Conservation (phyloP, 2,113 vertebrate genomes). For the Microcebus lehilahytsara region DNA sequence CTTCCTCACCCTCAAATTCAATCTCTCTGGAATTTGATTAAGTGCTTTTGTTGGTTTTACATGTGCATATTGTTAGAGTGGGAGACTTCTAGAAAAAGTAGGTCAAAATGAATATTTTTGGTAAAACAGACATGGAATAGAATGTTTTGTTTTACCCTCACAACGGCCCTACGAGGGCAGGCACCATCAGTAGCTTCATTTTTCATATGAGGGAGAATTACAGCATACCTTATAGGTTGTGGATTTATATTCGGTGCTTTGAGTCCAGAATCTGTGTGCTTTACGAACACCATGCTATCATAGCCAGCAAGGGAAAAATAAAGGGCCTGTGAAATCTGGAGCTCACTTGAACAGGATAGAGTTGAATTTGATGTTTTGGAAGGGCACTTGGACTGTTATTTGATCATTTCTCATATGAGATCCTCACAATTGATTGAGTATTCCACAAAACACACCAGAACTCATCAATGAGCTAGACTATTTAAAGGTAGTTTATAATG, state of each 20-base stretch:
- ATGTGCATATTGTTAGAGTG: not conserved
- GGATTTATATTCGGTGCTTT: not conserved
- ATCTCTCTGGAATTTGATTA: not conserved
- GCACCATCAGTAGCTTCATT: not conserved
- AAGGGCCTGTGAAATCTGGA: not conserved
- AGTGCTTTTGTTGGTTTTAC: not conserved
- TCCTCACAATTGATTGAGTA: not conserved
- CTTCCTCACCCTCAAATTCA: not conserved
- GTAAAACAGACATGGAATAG: not conserved
- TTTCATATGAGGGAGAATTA: not conserved
- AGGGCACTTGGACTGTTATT: not conserved
- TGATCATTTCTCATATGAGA: not conserved
- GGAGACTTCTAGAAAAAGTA: not conserved
- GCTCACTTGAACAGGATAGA: not conserved
- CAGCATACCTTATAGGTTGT: not conserved
- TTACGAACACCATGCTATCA: not conserved
- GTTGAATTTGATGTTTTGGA: not conserved
- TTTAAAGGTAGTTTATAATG: not conserved
- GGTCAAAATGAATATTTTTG: not conserved
- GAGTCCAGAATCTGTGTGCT: not conserved
- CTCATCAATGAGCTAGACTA: not conserved
- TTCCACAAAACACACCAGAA: not conserved
- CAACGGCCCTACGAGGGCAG: not conserved
- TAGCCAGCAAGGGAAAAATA: not conserved
- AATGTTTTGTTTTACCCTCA: conserved; percentile 4